Base-by-base conservation (phyloP, 2,888 invertebrate genomes). In the Dichetophora obliterata region DNA sequence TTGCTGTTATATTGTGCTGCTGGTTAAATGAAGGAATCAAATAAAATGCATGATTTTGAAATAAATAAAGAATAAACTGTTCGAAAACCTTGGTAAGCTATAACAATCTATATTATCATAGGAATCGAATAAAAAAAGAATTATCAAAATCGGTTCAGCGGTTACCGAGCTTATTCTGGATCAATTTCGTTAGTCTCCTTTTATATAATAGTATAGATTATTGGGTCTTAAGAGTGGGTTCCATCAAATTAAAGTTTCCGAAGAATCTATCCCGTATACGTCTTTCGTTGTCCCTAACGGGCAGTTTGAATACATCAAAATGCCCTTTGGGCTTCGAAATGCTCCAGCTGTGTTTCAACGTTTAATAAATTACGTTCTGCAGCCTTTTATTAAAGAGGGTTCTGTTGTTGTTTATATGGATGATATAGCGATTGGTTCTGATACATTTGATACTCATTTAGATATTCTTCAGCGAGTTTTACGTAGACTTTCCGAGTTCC, bases 221-320 rank as follows among this genome's bases (percentile, higher is more conserved):
- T 57, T 79, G 16, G 76, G 77, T 59, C 48, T 70, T 11, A 80
- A 77, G 22, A 78, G 73, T 73, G 77, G 72, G 9, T 77, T 76
- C 66, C 75, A 73, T 63, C 74, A 77, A 19, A 5, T 31, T 31
- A 31, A 31, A 5, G 31, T 31, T 72, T 79, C 37, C 75, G 31
- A 75, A 48, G 66, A 77, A 4, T 75, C 69, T 2, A 68, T 77
- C 43, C 76, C 75, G 37, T 77, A 72, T 48, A 78, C 71, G 2
- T 75, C 77, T 0, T 77, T 75, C 3, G 14, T 31, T 31, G 31
- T 31, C 31, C 31, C 31, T 4, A 24, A 61, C 4, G 71, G 76
- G 2, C 76, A 76, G 24, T 71, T n/a, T 65, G 76, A 76, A 31
- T 76, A 63, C 43, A 24, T 61, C 31, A 65, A 61, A 65, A 72